Conservation (phyloP, 2,888 invertebrate species). For the Cantharis nigra region DNA sequence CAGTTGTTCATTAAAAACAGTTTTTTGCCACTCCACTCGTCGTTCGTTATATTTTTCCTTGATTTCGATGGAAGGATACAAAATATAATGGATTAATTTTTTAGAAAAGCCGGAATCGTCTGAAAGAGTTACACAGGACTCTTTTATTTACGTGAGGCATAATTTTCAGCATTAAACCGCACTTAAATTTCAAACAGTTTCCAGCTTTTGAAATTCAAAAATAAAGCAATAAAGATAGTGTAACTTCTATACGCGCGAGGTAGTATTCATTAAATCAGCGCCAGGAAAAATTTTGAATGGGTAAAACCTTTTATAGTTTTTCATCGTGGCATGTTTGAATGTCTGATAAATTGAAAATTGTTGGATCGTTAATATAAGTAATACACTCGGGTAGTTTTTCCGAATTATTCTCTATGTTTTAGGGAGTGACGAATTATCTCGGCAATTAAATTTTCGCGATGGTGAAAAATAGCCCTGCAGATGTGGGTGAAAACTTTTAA, state of each 20-base stretch:
- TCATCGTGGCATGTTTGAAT: not conserved
- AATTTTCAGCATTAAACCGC: not conserved
- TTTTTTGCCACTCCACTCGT: not conserved
- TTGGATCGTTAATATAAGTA: not conserved
- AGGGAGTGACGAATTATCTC: not conserved
- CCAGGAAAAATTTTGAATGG: not conserved
- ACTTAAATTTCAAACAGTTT: not conserved
- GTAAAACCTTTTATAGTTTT: not conserved
- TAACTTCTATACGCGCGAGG: not conserved
- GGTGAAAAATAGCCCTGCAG: not conserved
- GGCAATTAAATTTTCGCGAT: not conserved
- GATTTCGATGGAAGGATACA: not conserved
- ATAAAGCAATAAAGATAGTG: not conserved
- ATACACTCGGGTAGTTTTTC: not conserved
- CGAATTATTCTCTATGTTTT: not conserved
- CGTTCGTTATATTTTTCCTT: not conserved
- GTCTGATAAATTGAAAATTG: not conserved
- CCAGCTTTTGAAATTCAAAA: not conserved
- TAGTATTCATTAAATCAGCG: not conserved
- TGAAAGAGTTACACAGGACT: not conserved
- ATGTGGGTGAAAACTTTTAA: not conserved
- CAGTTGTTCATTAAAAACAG: not conserved
- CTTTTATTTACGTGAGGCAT: not conserved
- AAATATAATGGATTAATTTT: not conserved
- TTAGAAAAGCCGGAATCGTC: not conserved